Percentiles rank a stretch among this genome's conserved stretches.
Conservation (phyloP, 1,140 invertebrate species). For the Notospermus geniculatus region DNA sequence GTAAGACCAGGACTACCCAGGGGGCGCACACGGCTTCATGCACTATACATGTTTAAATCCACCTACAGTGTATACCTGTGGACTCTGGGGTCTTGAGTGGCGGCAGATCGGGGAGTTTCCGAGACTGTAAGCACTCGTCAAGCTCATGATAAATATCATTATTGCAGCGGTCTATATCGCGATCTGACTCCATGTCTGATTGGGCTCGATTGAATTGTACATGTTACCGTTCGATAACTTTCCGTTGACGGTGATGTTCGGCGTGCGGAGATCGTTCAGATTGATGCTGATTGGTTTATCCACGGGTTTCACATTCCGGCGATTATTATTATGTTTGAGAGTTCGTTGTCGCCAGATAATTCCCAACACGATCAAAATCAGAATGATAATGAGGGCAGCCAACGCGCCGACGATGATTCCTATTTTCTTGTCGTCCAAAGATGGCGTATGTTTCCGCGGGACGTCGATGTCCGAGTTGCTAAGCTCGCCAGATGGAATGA, state of each 20-base stretch:
- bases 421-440: slow-evolving; percentile 68
- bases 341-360: slow-evolving; percentile 71
- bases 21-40: too few relatives aligned
- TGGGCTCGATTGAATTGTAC: slow-evolving; percentile 60
- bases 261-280: slow-evolving; percentile 44
- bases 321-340: slow-evolving; percentile 74
- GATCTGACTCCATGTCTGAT: slow-evolving; percentile 55
- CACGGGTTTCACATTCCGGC: slow-evolving; percentile 42
- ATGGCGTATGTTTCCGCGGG: background rate
- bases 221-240: slow-evolving; percentile 60
- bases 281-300: slow-evolving; percentile 44
- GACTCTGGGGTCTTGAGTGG: slow-evolving; percentile 27
- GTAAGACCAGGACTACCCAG: too few relatives aligned
- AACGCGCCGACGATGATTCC: slow-evolving; percentile 76
- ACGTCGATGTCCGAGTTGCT: slow-evolving; percentile 3
- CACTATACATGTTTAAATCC: too few relatives aligned
- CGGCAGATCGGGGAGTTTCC: slow-evolving; percentile 44
- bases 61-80: slow-evolving; percentile 24
- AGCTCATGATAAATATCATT: slow-evolving; percentile 65
- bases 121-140: slow-evolving; percentile 57
- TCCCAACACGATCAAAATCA: slow-evolving; percentile 72
- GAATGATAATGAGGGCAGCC: slow-evolving; percentile 72
- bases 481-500: background rate
- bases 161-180: slow-evolving; percentile 36
- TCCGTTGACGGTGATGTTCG: slow-evolving; percentile 40